Evolutionary conservation across 2,888 invertebrate genomes (phyloP), one percentile per base, ranked within the genome.

Genomic region (Lottia gigantea): DNA sequence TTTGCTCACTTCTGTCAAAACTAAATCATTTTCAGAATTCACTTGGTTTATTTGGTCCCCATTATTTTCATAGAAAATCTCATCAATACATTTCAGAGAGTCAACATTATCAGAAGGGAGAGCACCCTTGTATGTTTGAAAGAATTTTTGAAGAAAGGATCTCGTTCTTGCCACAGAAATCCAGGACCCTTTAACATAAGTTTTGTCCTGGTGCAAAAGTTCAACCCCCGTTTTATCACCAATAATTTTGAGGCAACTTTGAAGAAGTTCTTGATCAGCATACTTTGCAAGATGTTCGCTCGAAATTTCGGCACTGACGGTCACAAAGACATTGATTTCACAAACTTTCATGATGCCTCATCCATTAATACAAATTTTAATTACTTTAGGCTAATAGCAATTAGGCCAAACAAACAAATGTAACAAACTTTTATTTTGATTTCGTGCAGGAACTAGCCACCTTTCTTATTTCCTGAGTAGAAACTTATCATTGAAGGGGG

Each of bases 221-320:
- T 70, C 64, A 7, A 67, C 71, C 19, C 71, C 74, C 12, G 68
- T 64, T 66, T 67, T 71, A 40, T 69, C 66, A 26, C 67, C 62
- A 4, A 74, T 26, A 3, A 46, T 63, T 64, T 71, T 66, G n/a
- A 74, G 68, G 47, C 69, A 71, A 25, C 69, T 68, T 14, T 67
- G 67, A 47, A 74, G 67, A 19, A 64, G 55, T 49, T 74, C 67
- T 19, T 71, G 71, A 26, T 73, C 47, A 16, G 68, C 71, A 62
- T 75, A 76, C 19, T 65, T 68, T 40, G 64, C 69, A 14, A 76
- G 69, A 55, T 74, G 74, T 11, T 75, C 71, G 6, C 72, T 63
- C 16, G 76, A 73, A 45, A 76, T 67, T 46, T 75, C 74, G 7
- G 73, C 76, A 45, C 70, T 72, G 16, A 73, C 73, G 14, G n/a